A percentile compares a stretch with the other conserved stretches of the same genome.
Conservation (phyloP, 2,113 vertebrate species). For the Sturnira hondurensis region DNA sequence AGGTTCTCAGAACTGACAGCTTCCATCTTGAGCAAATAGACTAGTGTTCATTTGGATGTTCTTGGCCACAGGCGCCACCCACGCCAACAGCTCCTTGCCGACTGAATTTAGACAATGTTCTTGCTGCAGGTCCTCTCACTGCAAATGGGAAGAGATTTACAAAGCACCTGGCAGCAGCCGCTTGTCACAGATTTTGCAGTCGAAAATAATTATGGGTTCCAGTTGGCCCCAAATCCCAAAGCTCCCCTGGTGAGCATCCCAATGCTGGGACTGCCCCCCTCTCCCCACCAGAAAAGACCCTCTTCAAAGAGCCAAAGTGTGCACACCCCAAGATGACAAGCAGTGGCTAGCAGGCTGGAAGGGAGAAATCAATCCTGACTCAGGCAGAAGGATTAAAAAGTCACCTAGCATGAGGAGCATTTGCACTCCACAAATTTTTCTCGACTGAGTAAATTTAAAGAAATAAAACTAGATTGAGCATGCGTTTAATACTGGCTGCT, state of each 20-base stretch:
- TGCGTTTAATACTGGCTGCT: slow-evolving; percentile 82
- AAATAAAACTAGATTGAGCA: slow-evolving; percentile 86
- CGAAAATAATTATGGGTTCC: slow-evolving; percentile 61
- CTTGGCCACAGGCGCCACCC: neutral
- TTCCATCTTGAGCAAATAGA: slow-evolving; percentile 22
- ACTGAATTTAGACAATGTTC: neutral
- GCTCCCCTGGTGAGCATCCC: neutral
- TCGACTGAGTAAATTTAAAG: slow-evolving; percentile 83
- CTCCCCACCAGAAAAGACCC: neutral
- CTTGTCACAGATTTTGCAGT: slow-evolving; percentile 43
- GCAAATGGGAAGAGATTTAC: slow-evolving; percentile 52
- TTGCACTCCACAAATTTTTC: slow-evolving; percentile 84
- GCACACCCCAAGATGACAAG: neutral
- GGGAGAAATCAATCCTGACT: slow-evolving; percentile 79
- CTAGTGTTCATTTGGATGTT: neutral
- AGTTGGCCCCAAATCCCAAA: neutral
- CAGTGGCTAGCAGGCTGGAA: neutral
- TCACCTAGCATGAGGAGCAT: slow-evolving; percentile 80
- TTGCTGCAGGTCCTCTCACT: neutral
- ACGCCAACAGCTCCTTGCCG: slow-evolving; percentile 21
- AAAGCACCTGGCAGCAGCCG: slow-evolving; percentile 33
- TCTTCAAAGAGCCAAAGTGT: slow-evolving; percentile 33
- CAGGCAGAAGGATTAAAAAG: slow-evolving; percentile 76
- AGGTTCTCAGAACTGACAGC: slow-evolving; percentile 26
- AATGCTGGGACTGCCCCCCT: neutral